phyloP scores from a whole-genome alignment of 2,797 vertebrate genomes.

The Sebastes glaucus region DNA sequence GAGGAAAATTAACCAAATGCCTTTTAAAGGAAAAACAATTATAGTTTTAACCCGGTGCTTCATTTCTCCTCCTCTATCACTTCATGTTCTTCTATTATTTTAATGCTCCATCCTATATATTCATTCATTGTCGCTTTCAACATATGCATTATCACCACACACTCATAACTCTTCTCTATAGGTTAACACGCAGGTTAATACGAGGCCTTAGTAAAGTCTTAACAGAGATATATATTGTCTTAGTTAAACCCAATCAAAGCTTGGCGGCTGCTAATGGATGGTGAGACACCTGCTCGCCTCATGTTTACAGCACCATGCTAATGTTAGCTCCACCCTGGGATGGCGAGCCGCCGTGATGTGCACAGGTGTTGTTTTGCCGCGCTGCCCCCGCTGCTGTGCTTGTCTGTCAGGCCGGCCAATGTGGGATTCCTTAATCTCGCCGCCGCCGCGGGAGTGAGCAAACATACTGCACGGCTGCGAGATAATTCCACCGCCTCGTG shows the following conservation, averaged over 20 bases:
- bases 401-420: constrained; percentile 30
- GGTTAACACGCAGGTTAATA: constrained; percentile 19
- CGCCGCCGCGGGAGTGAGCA: constrained; percentile 14
- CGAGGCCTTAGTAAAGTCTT: neutral
- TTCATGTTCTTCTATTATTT: neutral
- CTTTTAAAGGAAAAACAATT: constrained; percentile 78
- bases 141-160: neutral
- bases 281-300: constrained; percentile 59
- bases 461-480: constrained; percentile 34
- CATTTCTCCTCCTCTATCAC: neutral
- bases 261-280: constrained; percentile 18
- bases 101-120: neutral
- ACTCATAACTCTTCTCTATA: neutral
- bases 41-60: constrained; percentile 70
- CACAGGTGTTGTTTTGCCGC: constrained; percentile 68
- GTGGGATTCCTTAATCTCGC: constrained; percentile 53
- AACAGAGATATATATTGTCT: constrained; percentile 9
- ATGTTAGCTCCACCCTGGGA: constrained; percentile 58
- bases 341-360: constrained; percentile 46
- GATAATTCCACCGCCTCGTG: constrained; percentile 33
- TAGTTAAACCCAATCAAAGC: constrained; percentile 34
- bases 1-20: constrained; percentile 70
- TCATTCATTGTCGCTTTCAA: neutral
- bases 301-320: constrained; percentile 55
- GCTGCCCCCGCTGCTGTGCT: constrained; percentile 22